phyloP scores from a whole-genome alignment of 64 coral and sea anemone species.

The Stichodactyla helianthus region DNA sequence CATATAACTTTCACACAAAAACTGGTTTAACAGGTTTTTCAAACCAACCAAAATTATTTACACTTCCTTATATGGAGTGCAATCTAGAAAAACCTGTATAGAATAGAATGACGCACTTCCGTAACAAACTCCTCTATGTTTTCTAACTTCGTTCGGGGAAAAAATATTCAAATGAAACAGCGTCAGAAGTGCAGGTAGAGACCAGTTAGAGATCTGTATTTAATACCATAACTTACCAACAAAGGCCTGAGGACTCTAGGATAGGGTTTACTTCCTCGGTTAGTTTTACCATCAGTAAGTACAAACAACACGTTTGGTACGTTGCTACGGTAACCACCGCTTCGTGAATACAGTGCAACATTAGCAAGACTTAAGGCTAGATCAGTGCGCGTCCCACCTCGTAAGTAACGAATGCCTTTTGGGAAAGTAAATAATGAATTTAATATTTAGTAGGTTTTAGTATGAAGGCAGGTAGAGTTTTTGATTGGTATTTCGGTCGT shows the following conservation, averaged over 20 bases:
- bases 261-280: slow-evolving; percentile 58
- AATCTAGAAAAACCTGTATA: too few relatives aligned
- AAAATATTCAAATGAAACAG: too few relatives aligned
- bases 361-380: slow-evolving; percentile 46
- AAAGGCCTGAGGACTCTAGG: slow-evolving; percentile 49
- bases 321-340: slow-evolving; percentile 32
- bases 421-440: neutral
- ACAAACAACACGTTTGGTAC: slow-evolving; percentile 65
- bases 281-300: slow-evolving; percentile 79
- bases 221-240: slow-evolving; percentile 23
- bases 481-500: too few relatives aligned
- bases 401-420: slow-evolving; percentile 24
- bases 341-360: slow-evolving; percentile 21
- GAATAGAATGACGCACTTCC: neutral
- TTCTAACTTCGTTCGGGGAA: too few relatives aligned
- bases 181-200: too few relatives aligned
- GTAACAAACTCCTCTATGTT: neutral
- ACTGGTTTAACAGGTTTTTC: too few relatives aligned
- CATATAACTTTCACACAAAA: too few relatives aligned
- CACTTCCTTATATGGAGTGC: too few relatives aligned
- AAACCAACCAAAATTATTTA: too few relatives aligned
- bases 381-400: slow-evolving; percentile 68
- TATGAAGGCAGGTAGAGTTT: too few relatives aligned
- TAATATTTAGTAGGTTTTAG: neutral
- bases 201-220: too few relatives aligned